phyloP scores from a whole-genome alignment of 2,113 vertebrate genomes.

The Malurus elegans region DNA sequence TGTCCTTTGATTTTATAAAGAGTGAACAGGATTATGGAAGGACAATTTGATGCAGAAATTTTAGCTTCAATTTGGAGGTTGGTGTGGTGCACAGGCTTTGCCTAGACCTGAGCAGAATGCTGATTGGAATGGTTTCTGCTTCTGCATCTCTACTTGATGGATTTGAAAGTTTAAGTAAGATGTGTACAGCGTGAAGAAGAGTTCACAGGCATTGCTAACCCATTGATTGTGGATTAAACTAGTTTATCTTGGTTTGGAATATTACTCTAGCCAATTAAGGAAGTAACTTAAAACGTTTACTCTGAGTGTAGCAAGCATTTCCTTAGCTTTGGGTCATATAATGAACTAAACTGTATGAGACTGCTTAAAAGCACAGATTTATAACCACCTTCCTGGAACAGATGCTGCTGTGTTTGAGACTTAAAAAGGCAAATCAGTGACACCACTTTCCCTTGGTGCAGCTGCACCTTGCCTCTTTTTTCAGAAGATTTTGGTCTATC shows the following conservation, averaged over 20 bases:
- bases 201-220: background rate
- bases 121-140: background rate
- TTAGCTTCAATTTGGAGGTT: background rate
- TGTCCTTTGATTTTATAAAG: background rate
- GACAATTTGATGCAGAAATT: background rate
- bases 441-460: background rate
- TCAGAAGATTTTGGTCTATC: background rate
- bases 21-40: background rate
- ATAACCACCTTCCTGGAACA: background rate
- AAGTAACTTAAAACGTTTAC: background rate
- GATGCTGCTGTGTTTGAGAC: background rate
- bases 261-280: background rate
- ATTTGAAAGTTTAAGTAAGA: background rate
- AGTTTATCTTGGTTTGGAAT: background rate
- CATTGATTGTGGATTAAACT: background rate
- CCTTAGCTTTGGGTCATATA: background rate
- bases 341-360: background rate
- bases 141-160: background rate
- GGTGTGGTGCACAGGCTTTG: background rate
- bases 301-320: background rate
- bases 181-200: background rate
- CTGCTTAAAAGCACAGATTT: background rate
- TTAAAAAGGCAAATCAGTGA: background rate
- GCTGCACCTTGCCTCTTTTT: background rate
- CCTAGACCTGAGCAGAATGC: background rate